Evolutionary conservation across 2,797 vertebrate genomes (phyloP).

Genomic region (Helarctos malayanus): DNA sequence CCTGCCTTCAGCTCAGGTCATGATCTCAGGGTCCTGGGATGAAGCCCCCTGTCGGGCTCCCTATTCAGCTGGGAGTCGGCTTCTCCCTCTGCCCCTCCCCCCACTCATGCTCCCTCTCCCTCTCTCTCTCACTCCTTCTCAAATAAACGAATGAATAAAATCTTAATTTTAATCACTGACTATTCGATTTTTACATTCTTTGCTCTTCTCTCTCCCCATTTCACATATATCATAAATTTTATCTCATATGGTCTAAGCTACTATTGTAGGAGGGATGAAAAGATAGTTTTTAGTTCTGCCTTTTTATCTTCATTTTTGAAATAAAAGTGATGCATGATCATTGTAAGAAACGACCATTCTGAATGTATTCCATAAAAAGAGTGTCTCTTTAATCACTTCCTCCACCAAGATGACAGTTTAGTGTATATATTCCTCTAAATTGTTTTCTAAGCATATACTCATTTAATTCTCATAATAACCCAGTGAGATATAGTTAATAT

Average conservation of each 20-base stretch:
- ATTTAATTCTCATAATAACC: constrained; percentile 5
- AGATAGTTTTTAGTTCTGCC: not conserved
- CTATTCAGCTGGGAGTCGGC: too few species aligned
- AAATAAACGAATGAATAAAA: too few species aligned
- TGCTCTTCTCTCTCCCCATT: not conserved
- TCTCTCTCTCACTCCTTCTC: too few species aligned
- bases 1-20: too few species aligned
- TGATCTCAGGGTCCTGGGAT: too few species aligned
- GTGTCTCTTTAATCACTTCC: not conserved
- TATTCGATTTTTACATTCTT: constrained; percentile 33
- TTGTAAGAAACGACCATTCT: not conserved
- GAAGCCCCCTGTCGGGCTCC: too few species aligned
- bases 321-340: constrained; percentile 9
- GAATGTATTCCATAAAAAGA: not conserved
- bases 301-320: constrained; percentile 43
- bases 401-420: constrained; percentile 14
- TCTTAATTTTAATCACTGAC: not conserved
- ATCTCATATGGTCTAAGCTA: not conserved
- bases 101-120: too few species aligned
- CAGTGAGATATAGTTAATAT: not conserved
- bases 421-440: not conserved
- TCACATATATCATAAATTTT: constrained; percentile 18
- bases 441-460: not conserved
- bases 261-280: not conserved
- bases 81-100: too few species aligned